Base-by-base conservation (phyloP, 2,888 invertebrate species). In the Leucoma salicis region DNA sequence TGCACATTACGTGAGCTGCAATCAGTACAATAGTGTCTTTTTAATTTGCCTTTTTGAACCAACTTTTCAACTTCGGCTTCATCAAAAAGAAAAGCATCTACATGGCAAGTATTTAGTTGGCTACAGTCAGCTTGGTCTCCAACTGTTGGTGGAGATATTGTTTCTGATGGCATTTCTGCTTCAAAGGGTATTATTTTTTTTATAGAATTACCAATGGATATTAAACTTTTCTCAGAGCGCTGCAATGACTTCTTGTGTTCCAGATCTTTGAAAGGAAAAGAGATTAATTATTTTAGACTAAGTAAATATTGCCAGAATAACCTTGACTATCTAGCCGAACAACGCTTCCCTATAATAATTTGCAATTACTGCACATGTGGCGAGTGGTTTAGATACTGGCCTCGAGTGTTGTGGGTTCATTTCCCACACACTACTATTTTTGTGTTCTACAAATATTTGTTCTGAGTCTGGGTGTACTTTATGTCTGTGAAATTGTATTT, bases 81-180 rank as follows among this genome's bases (percentile, higher is more conserved):
- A 56, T 93, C 92, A 81, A 93, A 94, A 0, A 95, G 82, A 66
- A 95, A 95, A 29, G 92, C 92, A 79, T 95, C 95, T 0, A 95
- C 87, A 72, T 94, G 93, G 10, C 90, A 78, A 2, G 92, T 92
- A 38, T 91, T 89, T 2, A 70, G 60, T 14, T 81, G 74, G 48
- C 86, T 84, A 54, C 92, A 92, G 61, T 92, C 91, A 7, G 91
- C 76, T 71, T 90, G 90, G 36, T 83, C 78, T 4, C 90, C 90
- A 21, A 80, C 67, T 12, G 56, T 70, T 10, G 90, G 89, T 28
- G 87, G 84, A 27, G 61, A 58, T 49, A 86, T 88, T 6, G 50
- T 76, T 64, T 90, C 89, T 0, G 83, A 68, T 14, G 73, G 51
- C 75, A 89, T 72, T 58, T 85, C 82, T 31, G 78, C 85, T 49